Base-by-base conservation (phyloP, 2,113 vertebrate species). In the Opisthocomus hoazin region DNA sequence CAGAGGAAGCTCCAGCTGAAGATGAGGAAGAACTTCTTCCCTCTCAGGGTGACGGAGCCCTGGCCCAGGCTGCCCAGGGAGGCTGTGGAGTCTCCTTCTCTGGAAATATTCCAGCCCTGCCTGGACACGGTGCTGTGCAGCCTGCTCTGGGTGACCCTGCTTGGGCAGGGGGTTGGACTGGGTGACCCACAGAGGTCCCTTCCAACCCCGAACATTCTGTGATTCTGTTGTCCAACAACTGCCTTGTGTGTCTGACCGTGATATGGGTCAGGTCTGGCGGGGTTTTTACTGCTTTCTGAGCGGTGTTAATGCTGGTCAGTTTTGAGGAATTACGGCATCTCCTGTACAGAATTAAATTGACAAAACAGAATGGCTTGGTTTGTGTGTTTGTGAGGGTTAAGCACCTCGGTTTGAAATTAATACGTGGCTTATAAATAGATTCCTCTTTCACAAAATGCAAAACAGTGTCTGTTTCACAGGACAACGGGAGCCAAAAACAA, bases 371-470 rank as follows among this genome's bases (percentile, higher is more conserved):
- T 30, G 41, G 50, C 66, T 88, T 71, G 15, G 20, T 20, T 95
- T 61, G 36, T 7, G 0, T 2, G 0, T 71, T 87, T 79, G 30
- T 51, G 50, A 92, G 50, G n/a, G 71, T 37, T 93, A 94, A 92
- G 56, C 68, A 73, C 68, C 54, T 83, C 0, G 0, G 16, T 60
- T 64, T 71, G 89, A 92, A 94, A 70, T 92, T 51, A 90, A 46
- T 61, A 5, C 2, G 0, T 54, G 60, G n/a, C 51, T 92, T 90
- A 89, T 90, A 94, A 93, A 93, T 94, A 93, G 94, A 89, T 87
- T 87, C 29, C 16, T 96, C 84, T 90, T 79, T 93, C 80, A 90
- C 68, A 53, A 93, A 94, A 86, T 86, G 89, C 79, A 80, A 77
- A 92, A 7, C 70, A 84, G 82, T 51, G 57, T 82, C 79, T 73